A percentile compares a stretch with the other conserved stretches of the same genome.
Evolutionary conservation across 2,888 invertebrate species (phyloP).

Genomic region (Erebia aethiops): DNA sequence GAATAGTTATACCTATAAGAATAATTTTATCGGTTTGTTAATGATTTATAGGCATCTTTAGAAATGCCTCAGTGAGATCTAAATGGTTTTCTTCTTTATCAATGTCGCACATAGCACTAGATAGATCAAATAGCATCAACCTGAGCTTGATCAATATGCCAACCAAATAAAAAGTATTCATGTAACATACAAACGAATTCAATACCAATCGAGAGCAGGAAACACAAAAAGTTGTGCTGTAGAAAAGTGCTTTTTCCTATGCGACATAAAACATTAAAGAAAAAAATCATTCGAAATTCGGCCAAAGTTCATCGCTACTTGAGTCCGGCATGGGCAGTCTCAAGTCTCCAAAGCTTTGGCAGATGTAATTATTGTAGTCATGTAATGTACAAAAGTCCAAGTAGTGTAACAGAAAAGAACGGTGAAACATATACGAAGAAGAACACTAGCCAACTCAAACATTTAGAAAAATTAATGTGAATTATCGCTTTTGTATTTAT

Average conservation of each 20-base stretch:
- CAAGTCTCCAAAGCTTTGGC: conserved; percentile 15
- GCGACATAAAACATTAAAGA: not conserved
- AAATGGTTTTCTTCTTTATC: too few species aligned
- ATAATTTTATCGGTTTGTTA: not conserved
- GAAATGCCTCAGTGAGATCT: not conserved
- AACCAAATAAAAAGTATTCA: too few species aligned
- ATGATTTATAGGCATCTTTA: not conserved
- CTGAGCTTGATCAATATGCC: too few species aligned
- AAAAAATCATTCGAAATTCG: not conserved
- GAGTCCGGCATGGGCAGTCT: conserved; percentile 15
- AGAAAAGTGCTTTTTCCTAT: not conserved
- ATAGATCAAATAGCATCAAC: too few species aligned
- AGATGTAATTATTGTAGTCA: conserved; percentile 34
- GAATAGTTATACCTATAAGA: not conserved
- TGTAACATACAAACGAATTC: too few species aligned
- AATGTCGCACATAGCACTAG: too few species aligned
- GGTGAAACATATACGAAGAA: conserved; percentile 53
- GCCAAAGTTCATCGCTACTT: conserved; percentile 16
- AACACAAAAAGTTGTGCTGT: too few species aligned
- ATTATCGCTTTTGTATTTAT: not conserved
- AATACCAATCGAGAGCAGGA: too few species aligned
- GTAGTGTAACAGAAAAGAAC: conserved; percentile 51
- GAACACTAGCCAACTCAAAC: conserved; percentile 48
- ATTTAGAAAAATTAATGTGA: conserved; percentile 3
- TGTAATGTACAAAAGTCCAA: conserved; percentile 47